These are phyloP conservation scores for Euplagia quadripunctaria DNA, from an alignment of 2,888 invertebrate genomes.

Conservation along the genomic window DNA sequence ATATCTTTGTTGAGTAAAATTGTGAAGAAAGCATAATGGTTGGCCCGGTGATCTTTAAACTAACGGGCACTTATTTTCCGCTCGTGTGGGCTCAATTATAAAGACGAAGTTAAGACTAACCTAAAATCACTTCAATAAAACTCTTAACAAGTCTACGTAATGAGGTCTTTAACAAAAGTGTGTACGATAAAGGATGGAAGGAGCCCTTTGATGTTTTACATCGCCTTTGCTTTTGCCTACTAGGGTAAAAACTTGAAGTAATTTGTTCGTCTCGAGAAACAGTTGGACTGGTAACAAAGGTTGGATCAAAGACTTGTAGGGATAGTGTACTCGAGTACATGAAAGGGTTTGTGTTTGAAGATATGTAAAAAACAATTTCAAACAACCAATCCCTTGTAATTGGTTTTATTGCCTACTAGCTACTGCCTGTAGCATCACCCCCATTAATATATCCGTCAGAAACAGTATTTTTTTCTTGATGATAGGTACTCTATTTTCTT, in stretches of 20 bases:
- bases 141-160: conserved; percentile 12
- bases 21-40: neutral
- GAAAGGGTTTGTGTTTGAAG: neutral
- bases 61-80: neutral
- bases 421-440: too few species aligned
- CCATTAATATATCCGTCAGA: too few species aligned
- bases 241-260: conserved; percentile 8
- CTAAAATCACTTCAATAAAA: conserved; percentile 3
- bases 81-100: neutral
- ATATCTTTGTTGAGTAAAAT: too few species aligned
- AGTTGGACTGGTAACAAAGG: conserved; percentile 7
- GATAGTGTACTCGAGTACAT: neutral
- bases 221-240: neutral
- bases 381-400: neutral
- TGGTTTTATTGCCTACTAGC: neutral
- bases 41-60: neutral
- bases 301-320: conserved; percentile 5
- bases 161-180: conserved; percentile 8
- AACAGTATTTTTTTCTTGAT: too few species aligned
- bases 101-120: neutral
- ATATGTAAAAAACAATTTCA: neutral
- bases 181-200: conserved; percentile 5
- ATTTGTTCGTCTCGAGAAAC: conserved; percentile 9
- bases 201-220: conserved; percentile 13
- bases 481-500: too few species aligned